Base-by-base conservation (phyloP, 23 tunicate species). In the Styela clava region DNA sequence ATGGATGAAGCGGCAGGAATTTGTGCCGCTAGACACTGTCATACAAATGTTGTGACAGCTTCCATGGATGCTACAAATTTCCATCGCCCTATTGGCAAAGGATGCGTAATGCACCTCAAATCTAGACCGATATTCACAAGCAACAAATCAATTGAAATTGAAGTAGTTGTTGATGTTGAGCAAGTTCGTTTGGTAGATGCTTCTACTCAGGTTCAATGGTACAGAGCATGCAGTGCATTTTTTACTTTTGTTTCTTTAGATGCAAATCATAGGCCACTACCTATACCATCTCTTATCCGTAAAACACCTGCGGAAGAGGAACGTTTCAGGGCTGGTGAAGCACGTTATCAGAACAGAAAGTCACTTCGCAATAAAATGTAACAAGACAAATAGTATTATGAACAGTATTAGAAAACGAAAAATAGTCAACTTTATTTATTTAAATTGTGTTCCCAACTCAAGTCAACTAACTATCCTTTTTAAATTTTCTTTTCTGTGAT, bases 1-100 rank as follows among this genome's bases (percentile, higher is more conserved):
- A 93, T 93, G 98, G 98, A 93, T 74, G 98, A 93, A 81, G 98
- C 79, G 3, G 98, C 98, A 31, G 98, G 98, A 5, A 93, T 93
- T n/a, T 87, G 93, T 63, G 98, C 98, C 2, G 83, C 68, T 1
- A 62, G 94, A 62, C 98, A 87, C 67, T 93, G 98, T 74, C 84
- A 74, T 9, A 93, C 86, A 23, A 81, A 81, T 69, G 85, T 81
- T 18, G 94, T 93, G 31, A 93, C 98, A 31, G 98, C 98, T 24
- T 93, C 98, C 2, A 88, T 93, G 98, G 98, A 93, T 64, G 84
- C 98, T 0, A 85, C 86, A 7, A 85, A 93, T 64, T 93, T 93
- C 36, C 91, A 92, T 73, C 36, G 71, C 51, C 80, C 85, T 16
- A 87, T 92, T 61, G 28, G 31, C 25, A 93, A 93, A 78, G 89